Evolutionary conservation across 2,113 vertebrate genomes (phyloP).

Genomic region (Colistium nudipinnis): DNA sequence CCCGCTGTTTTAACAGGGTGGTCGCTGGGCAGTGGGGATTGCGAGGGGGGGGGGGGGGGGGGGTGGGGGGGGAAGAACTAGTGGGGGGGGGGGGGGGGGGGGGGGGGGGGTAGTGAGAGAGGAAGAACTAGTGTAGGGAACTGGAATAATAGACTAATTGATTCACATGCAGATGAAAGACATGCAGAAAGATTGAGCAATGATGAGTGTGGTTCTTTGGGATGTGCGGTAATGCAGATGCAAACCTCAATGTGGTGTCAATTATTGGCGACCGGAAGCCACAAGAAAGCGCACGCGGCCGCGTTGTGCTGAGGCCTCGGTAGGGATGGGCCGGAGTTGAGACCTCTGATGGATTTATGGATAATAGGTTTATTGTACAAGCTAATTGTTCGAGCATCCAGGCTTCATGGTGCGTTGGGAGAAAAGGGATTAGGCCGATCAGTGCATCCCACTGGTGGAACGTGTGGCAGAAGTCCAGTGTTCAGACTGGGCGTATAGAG

Average conservation of each 20-base stretch:
- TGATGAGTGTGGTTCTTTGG: conserved; percentile 21
- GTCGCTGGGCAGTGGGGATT: conserved; percentile 14
- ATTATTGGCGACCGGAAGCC: conserved; percentile 43
- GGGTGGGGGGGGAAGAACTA: not conserved
- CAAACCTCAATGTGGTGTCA: conserved; percentile 48
- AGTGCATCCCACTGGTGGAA: conserved; percentile 49
- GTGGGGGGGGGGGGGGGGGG: too few relatives aligned
- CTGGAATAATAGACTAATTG: conserved; percentile 25
- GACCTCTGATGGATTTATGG: conserved; percentile 66
- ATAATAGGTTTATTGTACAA: conserved; percentile 69
- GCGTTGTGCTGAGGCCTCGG: conserved; percentile 30
- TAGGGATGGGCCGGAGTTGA: conserved; percentile 28
- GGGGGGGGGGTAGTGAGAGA: too few relatives aligned
- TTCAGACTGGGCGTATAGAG: conserved; percentile 10
- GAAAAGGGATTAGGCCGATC: conserved; percentile 66
- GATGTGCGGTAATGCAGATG: conserved; percentile 25
- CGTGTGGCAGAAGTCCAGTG: conserved; percentile 53
- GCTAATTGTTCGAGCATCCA: conserved; percentile 70
- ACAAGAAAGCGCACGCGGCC: conserved; percentile 21
- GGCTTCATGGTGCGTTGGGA: conserved; percentile 46
- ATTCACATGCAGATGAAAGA: conserved; percentile 40
- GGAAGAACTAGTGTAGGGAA: not conserved
- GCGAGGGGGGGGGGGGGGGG: too few relatives aligned
- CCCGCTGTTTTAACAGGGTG: conserved; percentile 32
- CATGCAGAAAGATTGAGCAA: conserved; percentile 3